Evolutionary conservation across 2,888 invertebrate species (phyloP).

Genomic region (Cheilosia grossa): DNA sequence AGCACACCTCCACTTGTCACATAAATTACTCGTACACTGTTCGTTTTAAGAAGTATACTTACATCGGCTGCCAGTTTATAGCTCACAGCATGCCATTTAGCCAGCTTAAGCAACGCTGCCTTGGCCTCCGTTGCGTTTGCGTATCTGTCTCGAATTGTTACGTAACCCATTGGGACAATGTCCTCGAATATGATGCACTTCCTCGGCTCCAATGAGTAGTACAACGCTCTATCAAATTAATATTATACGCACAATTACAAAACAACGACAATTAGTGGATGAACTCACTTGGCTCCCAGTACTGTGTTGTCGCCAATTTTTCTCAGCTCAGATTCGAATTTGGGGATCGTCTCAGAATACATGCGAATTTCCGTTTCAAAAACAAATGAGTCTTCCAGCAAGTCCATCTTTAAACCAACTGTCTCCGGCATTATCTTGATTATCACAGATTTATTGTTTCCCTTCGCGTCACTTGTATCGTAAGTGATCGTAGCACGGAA

Average conservation of each 20-base stretch:
- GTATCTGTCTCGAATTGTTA: conserved; percentile 22
- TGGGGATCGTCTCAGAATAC: conserved; percentile 78
- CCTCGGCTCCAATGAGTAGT: conserved; percentile 44
- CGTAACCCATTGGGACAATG: conserved; percentile 29
- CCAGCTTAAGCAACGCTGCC: conserved; percentile 73
- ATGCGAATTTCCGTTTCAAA: conserved; percentile 78
- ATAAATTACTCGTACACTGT: neutral
- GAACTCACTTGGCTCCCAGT: conserved; percentile 67
- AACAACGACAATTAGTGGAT: neutral
- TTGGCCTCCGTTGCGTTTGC: conserved; percentile 55
- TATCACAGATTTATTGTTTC: conserved; percentile 74
- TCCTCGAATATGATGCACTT: conserved; percentile 68
- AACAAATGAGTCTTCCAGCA: conserved; percentile 73
- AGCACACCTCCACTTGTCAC: neutral
- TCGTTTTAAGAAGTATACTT: neutral
- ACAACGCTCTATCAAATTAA: conserved; percentile 14
- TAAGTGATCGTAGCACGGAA: conserved; percentile 74
- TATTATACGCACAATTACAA: too few relatives aligned
- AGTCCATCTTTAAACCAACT: conserved; percentile 77
- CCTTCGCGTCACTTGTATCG: neutral
- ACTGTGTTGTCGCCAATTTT: conserved; percentile 75
- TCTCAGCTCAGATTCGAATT: conserved; percentile 76
- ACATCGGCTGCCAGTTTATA: conserved; percentile 63
- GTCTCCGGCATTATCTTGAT: conserved; percentile 79
- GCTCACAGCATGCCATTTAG: conserved; percentile 78